A percentile compares a stretch with the other conserved stretches of the same genome.
Evolutionary conservation across 2,113 vertebrate species (phyloP).

Genomic region (Candoia aspera): DNA sequence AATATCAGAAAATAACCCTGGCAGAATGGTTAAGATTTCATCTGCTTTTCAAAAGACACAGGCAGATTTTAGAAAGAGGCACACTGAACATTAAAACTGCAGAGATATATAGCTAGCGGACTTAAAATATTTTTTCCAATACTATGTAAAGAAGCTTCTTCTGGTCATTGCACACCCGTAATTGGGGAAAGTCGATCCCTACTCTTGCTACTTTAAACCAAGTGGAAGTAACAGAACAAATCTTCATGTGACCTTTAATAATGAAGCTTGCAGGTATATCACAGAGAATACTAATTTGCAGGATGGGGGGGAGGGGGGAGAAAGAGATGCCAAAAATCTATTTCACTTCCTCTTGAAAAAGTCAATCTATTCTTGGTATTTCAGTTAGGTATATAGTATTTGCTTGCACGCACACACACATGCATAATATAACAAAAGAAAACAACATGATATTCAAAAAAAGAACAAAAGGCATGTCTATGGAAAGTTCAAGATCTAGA

Average conservation of each 20-base stretch:
- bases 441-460: not conserved
- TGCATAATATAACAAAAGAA: not conserved
- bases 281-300: slow-evolving; percentile 42
- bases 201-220: slow-evolving; percentile 28
- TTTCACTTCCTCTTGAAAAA: slow-evolving; percentile 30
- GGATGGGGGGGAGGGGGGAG: not conserved
- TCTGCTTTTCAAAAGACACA: not conserved
- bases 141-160: slow-evolving; percentile 25
- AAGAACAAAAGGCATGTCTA: not conserved
- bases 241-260: slow-evolving; percentile 39
- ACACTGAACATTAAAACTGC: fast-evolving
- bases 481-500: not conserved
- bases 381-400: slow-evolving; percentile 18
- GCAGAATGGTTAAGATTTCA: not conserved
- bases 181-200: slow-evolving; percentile 8
- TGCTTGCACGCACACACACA: not conserved
- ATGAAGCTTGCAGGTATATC: slow-evolving; percentile 22
- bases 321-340: not conserved
- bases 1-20: not conserved
- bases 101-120: fast-evolving
- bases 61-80: not conserved
- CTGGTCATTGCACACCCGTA: not conserved
- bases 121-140: not conserved
- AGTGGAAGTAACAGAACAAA: slow-evolving; percentile 48
- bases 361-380: not conserved